phyloP scores from a whole-genome alignment of 2,113 vertebrate species.

The Zosterops japonicus region DNA sequence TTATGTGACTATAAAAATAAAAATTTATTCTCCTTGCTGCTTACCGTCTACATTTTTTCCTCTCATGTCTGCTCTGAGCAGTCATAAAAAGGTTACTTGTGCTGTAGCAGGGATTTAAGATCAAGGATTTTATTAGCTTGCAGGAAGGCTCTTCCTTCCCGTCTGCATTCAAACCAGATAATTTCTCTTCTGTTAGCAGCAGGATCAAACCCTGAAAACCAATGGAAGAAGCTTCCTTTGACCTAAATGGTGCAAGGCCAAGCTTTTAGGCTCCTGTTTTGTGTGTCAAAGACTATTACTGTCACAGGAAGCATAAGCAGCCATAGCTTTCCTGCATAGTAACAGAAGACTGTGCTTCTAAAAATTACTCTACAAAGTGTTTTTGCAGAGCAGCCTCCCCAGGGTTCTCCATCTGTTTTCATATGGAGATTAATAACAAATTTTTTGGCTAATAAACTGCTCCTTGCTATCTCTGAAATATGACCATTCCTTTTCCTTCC shows the following conservation, averaged over 20 bases:
- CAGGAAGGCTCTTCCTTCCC: not conserved
- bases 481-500: constrained; percentile 3
- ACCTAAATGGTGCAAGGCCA: constrained; percentile 46
- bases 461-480: not conserved
- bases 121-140: constrained; percentile 39
- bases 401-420: constrained; percentile 51
- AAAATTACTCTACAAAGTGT: constrained; percentile 43
- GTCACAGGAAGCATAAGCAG: not conserved
- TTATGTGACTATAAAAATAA: constrained; percentile 52
- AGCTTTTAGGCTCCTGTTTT: constrained; percentile 21
- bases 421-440: constrained; percentile 34
- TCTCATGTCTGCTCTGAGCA: constrained; percentile 6
- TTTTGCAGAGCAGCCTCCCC: constrained; percentile 4
- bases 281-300: constrained; percentile 17
- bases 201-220: constrained; percentile 12
- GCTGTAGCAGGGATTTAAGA: constrained; percentile 29
- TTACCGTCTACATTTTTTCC: not conserved
- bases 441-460: constrained; percentile 44
- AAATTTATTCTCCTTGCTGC: constrained; percentile 17
- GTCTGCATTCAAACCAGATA: not conserved
- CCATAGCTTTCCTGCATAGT: constrained; percentile 47
- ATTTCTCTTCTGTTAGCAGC: constrained; percentile 32
- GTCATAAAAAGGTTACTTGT: constrained; percentile 29
- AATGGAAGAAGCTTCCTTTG: constrained; percentile 24
- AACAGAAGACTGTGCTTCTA: constrained; percentile 50